These are phyloP conservation scores for Podarcis lilfordi DNA, from an alignment of 2,797 vertebrate species.

Conservation along the genomic window DNA sequence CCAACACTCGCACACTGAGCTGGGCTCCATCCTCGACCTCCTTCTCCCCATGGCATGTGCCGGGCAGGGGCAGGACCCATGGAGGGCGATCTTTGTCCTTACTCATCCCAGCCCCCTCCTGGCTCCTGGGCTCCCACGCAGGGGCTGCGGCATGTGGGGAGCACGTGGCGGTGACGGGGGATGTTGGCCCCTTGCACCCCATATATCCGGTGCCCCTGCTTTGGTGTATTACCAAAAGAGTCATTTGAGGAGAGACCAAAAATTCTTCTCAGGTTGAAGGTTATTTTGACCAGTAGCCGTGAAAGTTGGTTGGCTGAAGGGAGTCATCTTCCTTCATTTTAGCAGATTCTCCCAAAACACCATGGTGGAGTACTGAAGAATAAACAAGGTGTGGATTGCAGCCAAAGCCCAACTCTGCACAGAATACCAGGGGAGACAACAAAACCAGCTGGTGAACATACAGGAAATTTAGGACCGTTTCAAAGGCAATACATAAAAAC, in stretches of 20 bases:
- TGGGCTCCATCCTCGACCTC: too few relatives aligned
- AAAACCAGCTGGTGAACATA: slow-evolving; percentile 38
- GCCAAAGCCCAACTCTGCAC: slow-evolving; percentile 4
- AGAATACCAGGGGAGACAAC: not conserved
- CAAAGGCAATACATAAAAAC: slow-evolving; percentile 46
- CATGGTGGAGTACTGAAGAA: not conserved
- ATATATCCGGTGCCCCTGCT: too few relatives aligned
- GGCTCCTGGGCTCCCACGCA: too few relatives aligned
- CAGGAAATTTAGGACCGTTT: slow-evolving; percentile 14
- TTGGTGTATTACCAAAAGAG: not conserved
- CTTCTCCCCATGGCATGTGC: too few relatives aligned
- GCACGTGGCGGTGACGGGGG: too few relatives aligned
- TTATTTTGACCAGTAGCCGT: not conserved
- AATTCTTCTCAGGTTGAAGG: not conserved
- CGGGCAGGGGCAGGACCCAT: too few relatives aligned
- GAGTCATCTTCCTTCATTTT: not conserved
- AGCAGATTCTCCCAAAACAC: not conserved
- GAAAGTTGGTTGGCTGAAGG: not conserved
- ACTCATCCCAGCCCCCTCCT: too few relatives aligned
- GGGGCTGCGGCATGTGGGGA: too few relatives aligned
- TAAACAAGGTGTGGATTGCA: not conserved
- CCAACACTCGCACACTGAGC: too few relatives aligned
- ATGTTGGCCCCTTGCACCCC: too few relatives aligned
- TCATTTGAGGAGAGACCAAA: not conserved
- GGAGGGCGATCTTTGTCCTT: too few relatives aligned